phyloP scores from a whole-genome alignment of 2,797 vertebrate genomes.

The Echeneis naucrates region DNA sequence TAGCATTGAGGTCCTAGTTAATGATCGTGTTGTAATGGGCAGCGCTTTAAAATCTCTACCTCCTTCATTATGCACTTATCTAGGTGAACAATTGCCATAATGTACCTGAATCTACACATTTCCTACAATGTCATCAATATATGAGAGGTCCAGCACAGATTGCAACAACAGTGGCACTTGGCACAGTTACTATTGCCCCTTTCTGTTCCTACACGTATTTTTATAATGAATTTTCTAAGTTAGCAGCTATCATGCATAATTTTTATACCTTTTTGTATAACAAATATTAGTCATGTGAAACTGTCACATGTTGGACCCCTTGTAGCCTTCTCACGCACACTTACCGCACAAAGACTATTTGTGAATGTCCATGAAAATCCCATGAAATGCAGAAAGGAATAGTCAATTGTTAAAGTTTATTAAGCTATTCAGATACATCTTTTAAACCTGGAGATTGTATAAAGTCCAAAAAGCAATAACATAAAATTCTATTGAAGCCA shows the following conservation, averaged over 20 bases:
- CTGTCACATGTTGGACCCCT: conserved; percentile 24
- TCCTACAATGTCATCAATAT: neutral
- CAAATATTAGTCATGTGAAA: conserved; percentile 31
- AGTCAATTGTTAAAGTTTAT: conserved; percentile 16
- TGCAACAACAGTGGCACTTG: neutral
- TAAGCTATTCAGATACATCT: conserved; percentile 12
- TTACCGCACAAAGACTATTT: conserved; percentile 6
- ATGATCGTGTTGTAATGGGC: neutral
- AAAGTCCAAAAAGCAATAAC: conserved; percentile 1
- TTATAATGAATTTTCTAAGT: conserved; percentile 2
- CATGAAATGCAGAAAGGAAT: neutral
- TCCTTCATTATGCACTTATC: too few relatives aligned
- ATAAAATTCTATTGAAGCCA: neutral
- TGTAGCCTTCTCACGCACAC: conserved; percentile 10
- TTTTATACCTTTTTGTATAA: neutral
- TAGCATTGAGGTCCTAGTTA: neutral
- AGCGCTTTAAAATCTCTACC: neutral
- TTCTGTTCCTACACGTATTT: neutral
- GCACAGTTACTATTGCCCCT: neutral
- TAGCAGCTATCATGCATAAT: neutral
- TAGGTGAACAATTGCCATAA: too few relatives aligned
- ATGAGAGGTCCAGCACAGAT: neutral
- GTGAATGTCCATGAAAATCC: neutral
- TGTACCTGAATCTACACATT: neutral
- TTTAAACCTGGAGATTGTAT: neutral